These are phyloP conservation scores for Cheilosia pagana DNA, from an alignment of 2,888 invertebrate species.

Conservation along the genomic window DNA sequence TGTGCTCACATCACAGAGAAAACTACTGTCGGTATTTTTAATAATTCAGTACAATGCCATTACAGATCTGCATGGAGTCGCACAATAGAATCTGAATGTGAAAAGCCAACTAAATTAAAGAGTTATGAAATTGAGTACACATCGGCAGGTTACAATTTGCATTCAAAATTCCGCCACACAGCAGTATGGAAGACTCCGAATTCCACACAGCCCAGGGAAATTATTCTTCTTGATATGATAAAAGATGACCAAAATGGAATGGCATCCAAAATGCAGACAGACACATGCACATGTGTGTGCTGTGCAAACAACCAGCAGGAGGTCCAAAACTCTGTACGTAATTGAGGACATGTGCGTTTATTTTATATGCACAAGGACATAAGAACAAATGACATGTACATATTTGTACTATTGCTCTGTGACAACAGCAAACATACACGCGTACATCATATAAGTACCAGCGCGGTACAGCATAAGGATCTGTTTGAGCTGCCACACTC, in stretches of 20 bases:
- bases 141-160: constrained; percentile 38
- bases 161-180: neutral
- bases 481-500: constrained; percentile 52
- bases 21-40: too few species aligned
- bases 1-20: too few species aligned
- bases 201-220: neutral
- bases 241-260: constrained; percentile 31
- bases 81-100: neutral
- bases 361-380: constrained; percentile 70
- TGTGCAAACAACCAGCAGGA: constrained; percentile 54
- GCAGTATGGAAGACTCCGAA: neutral
- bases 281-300: constrained; percentile 14
- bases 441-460: neutral
- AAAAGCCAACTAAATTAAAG: constrained; percentile 59
- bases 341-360: constrained; percentile 70
- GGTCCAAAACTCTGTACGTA: constrained; percentile 56
- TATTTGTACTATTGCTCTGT: constrained; percentile 66
- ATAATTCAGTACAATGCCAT: too few species aligned
- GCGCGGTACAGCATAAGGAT: constrained; percentile 22
- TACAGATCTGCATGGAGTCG: too few species aligned
- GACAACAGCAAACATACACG: constrained; percentile 42
- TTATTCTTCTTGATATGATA: constrained; percentile 7
- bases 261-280: constrained; percentile 8
- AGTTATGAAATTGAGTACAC: constrained; percentile 40
- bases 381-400: constrained; percentile 73